These are phyloP conservation scores for Allolobophora icterica DNA, from an alignment of 2,888 invertebrate species.

Conservation along the genomic window DNA sequence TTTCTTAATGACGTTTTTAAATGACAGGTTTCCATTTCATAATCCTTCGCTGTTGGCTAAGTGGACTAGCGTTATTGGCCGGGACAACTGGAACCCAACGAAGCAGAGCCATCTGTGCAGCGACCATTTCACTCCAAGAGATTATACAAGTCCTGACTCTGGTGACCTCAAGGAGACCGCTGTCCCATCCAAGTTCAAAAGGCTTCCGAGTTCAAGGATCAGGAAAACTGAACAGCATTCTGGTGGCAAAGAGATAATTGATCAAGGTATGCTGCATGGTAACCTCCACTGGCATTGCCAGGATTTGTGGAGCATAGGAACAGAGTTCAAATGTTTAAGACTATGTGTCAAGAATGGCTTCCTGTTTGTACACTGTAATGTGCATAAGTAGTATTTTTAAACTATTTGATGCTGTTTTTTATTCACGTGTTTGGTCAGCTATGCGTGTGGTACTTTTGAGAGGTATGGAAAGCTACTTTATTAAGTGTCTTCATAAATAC, in stretches of 20 bases:
- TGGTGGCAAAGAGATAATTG: not conserved
- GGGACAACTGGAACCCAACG: not conserved
- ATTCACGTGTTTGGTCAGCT: too few relatives aligned
- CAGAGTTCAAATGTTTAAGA: not conserved
- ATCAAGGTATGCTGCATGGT: not conserved
- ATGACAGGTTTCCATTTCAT: slow-evolving; percentile 4
- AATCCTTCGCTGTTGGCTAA: slow-evolving; percentile 14
- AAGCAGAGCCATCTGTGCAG: slow-evolving; percentile 7
- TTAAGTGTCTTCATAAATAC: too few relatives aligned
- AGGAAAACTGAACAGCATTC: not conserved
- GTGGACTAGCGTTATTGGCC: not conserved
- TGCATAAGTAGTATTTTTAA: not conserved
- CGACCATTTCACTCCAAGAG: slow-evolving; percentile 20
- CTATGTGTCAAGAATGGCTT: too few relatives aligned
- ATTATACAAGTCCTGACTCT: not conserved
- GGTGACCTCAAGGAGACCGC: not conserved
- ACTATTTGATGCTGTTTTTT: too few relatives aligned
- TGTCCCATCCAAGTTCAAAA: slow-evolving; percentile 19
- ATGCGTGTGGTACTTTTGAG: too few relatives aligned
- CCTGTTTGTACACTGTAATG: too few relatives aligned
- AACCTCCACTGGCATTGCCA: not conserved
- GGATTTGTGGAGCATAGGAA: not conserved
- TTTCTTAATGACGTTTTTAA: too few relatives aligned
- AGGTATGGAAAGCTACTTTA: too few relatives aligned
- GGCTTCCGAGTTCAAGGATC: not conserved